A percentile compares a stretch with the other conserved stretches of the same genome.
Evolutionary conservation across 1,140 invertebrate species (phyloP).

Genomic region (Drosophila navojoa): DNA sequence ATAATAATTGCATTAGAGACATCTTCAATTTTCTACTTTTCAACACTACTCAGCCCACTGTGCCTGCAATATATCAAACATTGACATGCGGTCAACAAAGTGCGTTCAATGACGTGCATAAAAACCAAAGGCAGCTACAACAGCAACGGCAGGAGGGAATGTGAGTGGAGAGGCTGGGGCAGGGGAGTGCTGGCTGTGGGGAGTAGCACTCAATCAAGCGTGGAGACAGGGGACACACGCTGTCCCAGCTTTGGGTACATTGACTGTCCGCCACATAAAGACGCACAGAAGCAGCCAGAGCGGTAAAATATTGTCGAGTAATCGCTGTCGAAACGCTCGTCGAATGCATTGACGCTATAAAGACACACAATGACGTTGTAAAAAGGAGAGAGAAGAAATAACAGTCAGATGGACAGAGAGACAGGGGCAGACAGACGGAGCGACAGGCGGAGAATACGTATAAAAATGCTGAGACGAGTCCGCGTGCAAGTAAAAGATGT

Average conservation of each 20-base stretch:
- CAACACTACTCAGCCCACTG: conserved; percentile 22
- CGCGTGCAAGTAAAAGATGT: conserved; percentile 29
- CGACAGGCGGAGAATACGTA: neutral
- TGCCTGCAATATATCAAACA: conserved; percentile 55
- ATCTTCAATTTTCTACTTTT: neutral
- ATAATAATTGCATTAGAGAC: neutral
- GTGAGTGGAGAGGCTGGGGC: neutral
- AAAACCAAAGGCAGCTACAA: conserved; percentile 55
- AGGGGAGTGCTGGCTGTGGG: neutral
- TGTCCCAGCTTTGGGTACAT: conserved; percentile 23
- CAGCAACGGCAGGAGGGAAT: conserved; percentile 21
- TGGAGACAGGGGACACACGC: conserved; percentile 42
- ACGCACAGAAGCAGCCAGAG: conserved; percentile 29
- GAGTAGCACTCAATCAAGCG: conserved; percentile 67
- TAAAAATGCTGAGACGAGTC: neutral
- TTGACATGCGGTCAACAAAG: conserved; percentile 80
- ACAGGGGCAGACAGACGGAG: neutral
- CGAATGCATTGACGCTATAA: conserved; percentile 55
- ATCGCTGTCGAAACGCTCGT: conserved; percentile 67
- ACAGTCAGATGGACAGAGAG: neutral
- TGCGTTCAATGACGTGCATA: conserved; percentile 81
- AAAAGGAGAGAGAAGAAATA: conserved; percentile 24
- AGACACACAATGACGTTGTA: conserved; percentile 58
- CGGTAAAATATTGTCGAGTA: conserved; percentile 78
- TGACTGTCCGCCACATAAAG: conserved; percentile 39